These are phyloP conservation scores for Macquaria australasica DNA, from an alignment of 2,113 vertebrate species.

Conservation along the genomic window DNA sequence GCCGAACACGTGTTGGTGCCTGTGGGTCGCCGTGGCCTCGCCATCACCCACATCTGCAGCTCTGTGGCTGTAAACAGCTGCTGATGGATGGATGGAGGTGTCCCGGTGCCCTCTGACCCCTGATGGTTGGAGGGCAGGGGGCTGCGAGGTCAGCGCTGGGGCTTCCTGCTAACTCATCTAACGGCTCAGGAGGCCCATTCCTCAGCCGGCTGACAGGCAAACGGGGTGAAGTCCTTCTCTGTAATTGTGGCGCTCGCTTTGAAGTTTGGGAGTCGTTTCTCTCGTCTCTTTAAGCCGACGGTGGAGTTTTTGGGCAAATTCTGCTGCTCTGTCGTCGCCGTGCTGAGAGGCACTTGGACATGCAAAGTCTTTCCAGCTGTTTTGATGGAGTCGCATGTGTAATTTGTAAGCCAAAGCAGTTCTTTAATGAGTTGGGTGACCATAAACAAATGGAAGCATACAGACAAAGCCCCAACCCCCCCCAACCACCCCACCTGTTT, in stretches of 20 bases:
- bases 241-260: conserved; percentile 40
- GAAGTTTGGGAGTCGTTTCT: conserved; percentile 14
- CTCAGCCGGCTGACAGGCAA: conserved; percentile 25
- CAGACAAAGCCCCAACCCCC: conserved; percentile 14
- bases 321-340: background rate
- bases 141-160: conserved; percentile 80
- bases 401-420: conserved; percentile 19
- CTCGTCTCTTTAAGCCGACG: background rate
- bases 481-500: conserved; percentile 87
- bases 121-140: conserved; percentile 76
- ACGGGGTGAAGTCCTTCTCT: conserved; percentile 12
- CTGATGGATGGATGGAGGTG: conserved; percentile 89
- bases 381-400: conserved; percentile 9
- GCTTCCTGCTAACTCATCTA: conserved; percentile 75
- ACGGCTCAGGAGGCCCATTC: conserved; percentile 35
- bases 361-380: conserved; percentile 49
- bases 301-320: background rate
- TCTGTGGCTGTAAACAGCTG: conserved; percentile 81
- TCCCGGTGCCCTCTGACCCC: conserved; percentile 89
- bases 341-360: conserved; percentile 11
- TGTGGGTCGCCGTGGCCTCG: conserved; percentile 30
- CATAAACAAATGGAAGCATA: conserved; percentile 37
- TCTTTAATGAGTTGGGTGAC: conserved; percentile 34
- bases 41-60: conserved; percentile 81
- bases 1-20: conserved; percentile 48